Evolutionary conservation across 1,140 invertebrate species (phyloP), one percentile per base, ranked within the genome.

Genomic region (Aphelenchoides besseyi): DNA sequence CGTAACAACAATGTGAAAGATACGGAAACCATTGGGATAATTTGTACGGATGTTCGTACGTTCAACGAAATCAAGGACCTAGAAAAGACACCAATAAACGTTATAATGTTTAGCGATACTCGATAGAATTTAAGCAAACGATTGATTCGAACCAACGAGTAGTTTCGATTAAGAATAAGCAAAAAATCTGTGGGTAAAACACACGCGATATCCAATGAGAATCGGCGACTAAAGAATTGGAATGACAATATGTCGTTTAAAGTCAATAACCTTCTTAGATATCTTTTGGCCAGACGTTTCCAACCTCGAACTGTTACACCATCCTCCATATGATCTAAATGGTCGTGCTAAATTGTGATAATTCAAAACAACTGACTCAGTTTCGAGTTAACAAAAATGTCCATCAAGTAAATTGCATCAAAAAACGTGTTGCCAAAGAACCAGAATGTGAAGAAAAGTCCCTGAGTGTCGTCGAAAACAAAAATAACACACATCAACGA

Each of bases 21-120:
- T 77, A 16, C 76, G 78, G 37, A 77, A 77, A 32, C 71, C 76
- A 71, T 77, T 77, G 26, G 76, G 76, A 63, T 81, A 77, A 63
- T 80, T 77, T 29, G 76, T 77, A 23, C 78, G 52, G 12, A 77
- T 79, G 57, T 77, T 81, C 16, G 79, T 81, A 35, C 62, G 32
- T 53, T 77, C 61, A 28, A 77, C 70, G 67, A 80, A 77, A 29
- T 77, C 73, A 41, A 48, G n/a, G n/a, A n/a, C n/a, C n/a, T n/a
- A n/a, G n/a, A n/a, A n/a, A n/a, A n/a, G n/a, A 37, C n/a, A 64
- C 74, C 26, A 68, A 30, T 32, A 76, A 73, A 23, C 54, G 33
- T 29, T 32, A 62, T n/a, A n/a, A n/a, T n/a, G n/a, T n/a, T n/a
- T n/a, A n/a, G n/a, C n/a, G n/a, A 28, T 16, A 73, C 53, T 28